Base-by-base conservation (phyloP, 2,888 invertebrate species). In the Tipula confusa region DNA sequence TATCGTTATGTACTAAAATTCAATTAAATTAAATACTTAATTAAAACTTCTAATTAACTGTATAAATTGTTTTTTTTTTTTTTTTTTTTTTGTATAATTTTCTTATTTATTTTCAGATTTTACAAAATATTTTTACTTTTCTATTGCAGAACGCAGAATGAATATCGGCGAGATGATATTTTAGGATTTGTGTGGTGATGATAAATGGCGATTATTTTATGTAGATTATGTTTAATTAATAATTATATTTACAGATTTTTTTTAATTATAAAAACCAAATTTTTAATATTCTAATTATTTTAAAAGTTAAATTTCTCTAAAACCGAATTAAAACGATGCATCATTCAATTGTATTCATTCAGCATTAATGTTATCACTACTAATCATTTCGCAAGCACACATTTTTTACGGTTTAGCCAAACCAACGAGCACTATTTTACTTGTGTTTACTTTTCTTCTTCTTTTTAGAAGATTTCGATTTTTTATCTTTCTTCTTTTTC, bases 371-470 rank as follows among this genome's bases (percentile, higher is more conserved):
- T 64, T 24, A 24, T 24, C 64, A 64, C 64, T 64, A 18, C 64
- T 64, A 18, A 7, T 33, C 6, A 18, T 64, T 24, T 64, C 64
- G 2, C 64, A 24, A 6, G 24, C 64, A 64, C 24, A 64, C 64
- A 64, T 11, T 64, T 64, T n/a, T n/a, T 24, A 9, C 64, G 24
- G n/a, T 18, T 24, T 64, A 0, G 24, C 18, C 9, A n/a, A 43
- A n/a, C 15, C 64, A 9, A 64, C 24, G n/a, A n/a, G n/a, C 64
- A 7, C 24, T 24, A 24, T 2, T 80, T 89, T 90, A 91, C 88
- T 91, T 91, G 86, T 91, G 91, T 86, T 92, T 93, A 1, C 92
- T 91, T 88, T 94, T 94, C 88, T 94, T 95, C 90, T 93, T 94
- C 88, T 94, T 95, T 87, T 93, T 94, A 86, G 91, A 91, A 29